These are phyloP conservation scores for Drosophila villosipedis DNA, from an alignment of 2,888 invertebrate genomes.

Conservation along the genomic window DNA sequence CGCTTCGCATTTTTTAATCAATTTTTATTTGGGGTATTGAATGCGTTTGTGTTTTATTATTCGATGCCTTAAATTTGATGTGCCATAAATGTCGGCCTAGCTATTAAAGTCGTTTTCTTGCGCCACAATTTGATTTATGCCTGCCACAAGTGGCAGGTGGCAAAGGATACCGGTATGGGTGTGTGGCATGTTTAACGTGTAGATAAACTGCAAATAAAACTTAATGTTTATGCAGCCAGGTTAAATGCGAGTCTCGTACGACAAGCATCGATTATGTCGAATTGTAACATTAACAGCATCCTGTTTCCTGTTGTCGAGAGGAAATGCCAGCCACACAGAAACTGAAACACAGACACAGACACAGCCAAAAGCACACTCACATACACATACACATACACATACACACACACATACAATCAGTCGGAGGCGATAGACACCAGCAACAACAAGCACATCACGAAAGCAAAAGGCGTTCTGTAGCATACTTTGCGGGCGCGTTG, in stretches of 20 bases:
- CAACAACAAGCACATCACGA: background rate
- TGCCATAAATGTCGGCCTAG: slow-evolving; percentile 41
- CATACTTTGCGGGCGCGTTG: slow-evolving; percentile 74
- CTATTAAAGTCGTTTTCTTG: slow-evolving; percentile 37
- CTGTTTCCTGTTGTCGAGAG: slow-evolving; percentile 73
- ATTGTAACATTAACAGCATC: slow-evolving; percentile 76
- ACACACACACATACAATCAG: slow-evolving; percentile 17
- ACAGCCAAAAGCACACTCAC: background rate
- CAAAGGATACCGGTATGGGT: background rate
- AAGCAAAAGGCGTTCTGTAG: slow-evolving; percentile 38
- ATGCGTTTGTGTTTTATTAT: slow-evolving; percentile 3
- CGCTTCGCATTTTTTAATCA: slow-evolving; percentile 44
- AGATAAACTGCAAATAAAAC: slow-evolving; percentile 74
- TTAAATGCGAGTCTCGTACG: slow-evolving; percentile 78
- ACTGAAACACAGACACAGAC: slow-evolving; percentile 10
- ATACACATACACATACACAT: slow-evolving; percentile 8
- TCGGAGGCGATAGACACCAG: slow-evolving; percentile 4
- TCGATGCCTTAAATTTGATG: slow-evolving; percentile 25
- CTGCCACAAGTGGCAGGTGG: slow-evolving; percentile 13
- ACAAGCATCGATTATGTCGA: slow-evolving; percentile 79
- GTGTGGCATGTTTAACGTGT: slow-evolving; percentile 6
- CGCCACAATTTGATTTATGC: slow-evolving; percentile 59
- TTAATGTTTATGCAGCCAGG: slow-evolving; percentile 74
- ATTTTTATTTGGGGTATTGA: slow-evolving; percentile 20
- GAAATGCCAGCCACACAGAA: slow-evolving; percentile 47